Evolutionary conservation across 2,797 vertebrate species (phyloP).

Genomic region (Florisuga fusca): DNA sequence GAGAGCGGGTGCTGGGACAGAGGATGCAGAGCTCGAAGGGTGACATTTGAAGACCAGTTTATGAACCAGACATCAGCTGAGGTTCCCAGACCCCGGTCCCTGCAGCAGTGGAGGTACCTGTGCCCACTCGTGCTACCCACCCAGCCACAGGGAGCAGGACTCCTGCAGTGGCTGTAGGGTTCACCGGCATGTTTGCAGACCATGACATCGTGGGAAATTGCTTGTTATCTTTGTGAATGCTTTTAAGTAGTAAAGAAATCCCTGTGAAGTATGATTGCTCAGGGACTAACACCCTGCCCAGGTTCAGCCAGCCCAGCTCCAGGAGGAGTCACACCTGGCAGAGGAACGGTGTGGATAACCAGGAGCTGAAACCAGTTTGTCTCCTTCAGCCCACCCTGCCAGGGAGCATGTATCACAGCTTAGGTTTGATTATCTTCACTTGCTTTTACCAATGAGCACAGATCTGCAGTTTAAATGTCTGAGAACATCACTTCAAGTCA

Average conservation of each 20-base stretch:
- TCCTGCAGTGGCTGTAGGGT: not conserved
- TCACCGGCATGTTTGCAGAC: not conserved
- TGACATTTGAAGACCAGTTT: not conserved
- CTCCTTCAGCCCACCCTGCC: not conserved
- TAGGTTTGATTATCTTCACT: not conserved
- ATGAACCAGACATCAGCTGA: not conserved
- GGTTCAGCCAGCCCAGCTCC: not conserved
- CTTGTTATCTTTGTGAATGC: not conserved
- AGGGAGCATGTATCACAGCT: not conserved
- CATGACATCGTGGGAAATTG: not conserved
- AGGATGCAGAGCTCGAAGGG: not conserved
- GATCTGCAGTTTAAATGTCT: constrained; percentile 46
- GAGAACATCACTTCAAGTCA: not conserved
- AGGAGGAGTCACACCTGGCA: fast-evolving
- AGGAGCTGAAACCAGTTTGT: not conserved
- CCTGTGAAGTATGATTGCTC: not conserved
- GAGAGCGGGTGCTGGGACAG: not conserved
- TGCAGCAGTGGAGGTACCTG: not conserved
- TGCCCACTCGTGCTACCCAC: not conserved
- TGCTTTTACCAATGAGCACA: not conserved
- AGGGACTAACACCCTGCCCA: not conserved
- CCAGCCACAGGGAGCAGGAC: not conserved
- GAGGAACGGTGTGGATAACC: not conserved
- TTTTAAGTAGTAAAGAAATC: not conserved
- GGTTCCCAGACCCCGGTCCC: not conserved